Evolutionary conservation across 2,888 invertebrate species (phyloP), one percentile per base, ranked within the genome.

Genomic region (Eupithecia subumbrata): DNA sequence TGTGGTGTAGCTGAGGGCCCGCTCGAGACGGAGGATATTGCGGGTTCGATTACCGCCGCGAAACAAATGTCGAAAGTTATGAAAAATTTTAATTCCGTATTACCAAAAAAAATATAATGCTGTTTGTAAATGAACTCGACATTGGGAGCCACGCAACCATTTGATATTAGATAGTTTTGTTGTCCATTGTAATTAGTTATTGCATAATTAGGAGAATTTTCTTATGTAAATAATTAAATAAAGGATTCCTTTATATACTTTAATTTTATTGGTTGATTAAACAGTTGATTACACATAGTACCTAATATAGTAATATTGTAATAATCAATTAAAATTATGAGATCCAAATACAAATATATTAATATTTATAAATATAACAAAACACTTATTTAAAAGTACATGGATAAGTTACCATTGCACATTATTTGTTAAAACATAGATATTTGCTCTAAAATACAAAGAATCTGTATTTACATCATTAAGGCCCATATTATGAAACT

Each of bases 191-290:
- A 92, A 92, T 92, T 92, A 92, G 93, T 91, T 89, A 89, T 87
- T 88, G 86, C 90, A 86, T 91, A 90, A 91, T 91, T 93, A 93
- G 93, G 91, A 89, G 93, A 93, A 93, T 93, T 92, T 91, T 93
- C 92, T 90, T 92, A 93, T 94, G 94, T 94, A 94, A 93, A 94
- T 94, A 94, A 90, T 89, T 91, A 88, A 92, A 93, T 93, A 93
- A 93, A 94, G 90, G 89, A 89, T 89, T 91, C 88, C 91, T 92
- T 93, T 92, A 91, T 91, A 91, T 81, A 72, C 81, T 80, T 83
- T 86, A 86, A 88, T 90, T 79, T 76, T 71, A 76, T 75, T 74
- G 14, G 66, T 48, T 66, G 72, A 66, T 56, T 16, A 40, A 11
- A 43, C 11, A 67, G 0, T n/a, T n/a, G 1, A 40, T 2, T 37